Percentiles rank a stretch among this genome's conserved stretches.
Evolutionary conservation across 2,888 invertebrate genomes (phyloP).

Genomic region (Epiblema foenella): DNA sequence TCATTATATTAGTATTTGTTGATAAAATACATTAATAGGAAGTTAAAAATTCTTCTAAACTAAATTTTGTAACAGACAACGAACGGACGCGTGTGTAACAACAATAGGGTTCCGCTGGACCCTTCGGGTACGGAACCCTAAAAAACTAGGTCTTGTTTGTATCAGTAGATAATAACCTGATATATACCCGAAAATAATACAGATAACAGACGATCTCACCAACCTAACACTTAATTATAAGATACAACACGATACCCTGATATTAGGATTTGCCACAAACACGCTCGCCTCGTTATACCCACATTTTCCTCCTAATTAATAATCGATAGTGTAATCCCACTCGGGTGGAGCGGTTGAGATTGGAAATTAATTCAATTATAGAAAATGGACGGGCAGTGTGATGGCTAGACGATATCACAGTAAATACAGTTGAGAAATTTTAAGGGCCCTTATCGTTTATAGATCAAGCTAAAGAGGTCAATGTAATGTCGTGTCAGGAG

Average conservation of each 20-base stretch:
- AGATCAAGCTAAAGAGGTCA: too few species aligned
- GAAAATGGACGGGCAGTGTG: neutral
- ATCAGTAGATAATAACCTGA: too few species aligned
- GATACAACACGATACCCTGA: conserved; percentile 11
- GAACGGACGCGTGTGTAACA: too few species aligned
- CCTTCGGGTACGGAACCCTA: too few species aligned
- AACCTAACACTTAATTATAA: conserved; percentile 16
- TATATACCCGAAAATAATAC: neutral
- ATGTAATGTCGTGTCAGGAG: too few species aligned
- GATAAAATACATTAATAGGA: too few species aligned
- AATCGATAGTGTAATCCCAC: conserved; percentile 2
- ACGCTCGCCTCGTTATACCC: neutral
- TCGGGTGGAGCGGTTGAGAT: neutral
- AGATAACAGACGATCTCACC: neutral
- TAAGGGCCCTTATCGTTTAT: too few species aligned
- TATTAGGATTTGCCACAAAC: neutral
- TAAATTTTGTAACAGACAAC: too few species aligned
- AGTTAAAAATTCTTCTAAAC: too few species aligned
- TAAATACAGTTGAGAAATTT: neutral
- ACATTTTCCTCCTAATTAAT: conserved; percentile 9
- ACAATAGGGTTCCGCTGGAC: too few species aligned
- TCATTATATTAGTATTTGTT: too few species aligned
- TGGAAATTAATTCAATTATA: conserved; percentile 22
- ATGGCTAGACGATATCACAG: neutral
- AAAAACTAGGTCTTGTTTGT: neutral